Base-by-base conservation (phyloP, 1,140 invertebrate species). In the Drosophila takahashii region DNA sequence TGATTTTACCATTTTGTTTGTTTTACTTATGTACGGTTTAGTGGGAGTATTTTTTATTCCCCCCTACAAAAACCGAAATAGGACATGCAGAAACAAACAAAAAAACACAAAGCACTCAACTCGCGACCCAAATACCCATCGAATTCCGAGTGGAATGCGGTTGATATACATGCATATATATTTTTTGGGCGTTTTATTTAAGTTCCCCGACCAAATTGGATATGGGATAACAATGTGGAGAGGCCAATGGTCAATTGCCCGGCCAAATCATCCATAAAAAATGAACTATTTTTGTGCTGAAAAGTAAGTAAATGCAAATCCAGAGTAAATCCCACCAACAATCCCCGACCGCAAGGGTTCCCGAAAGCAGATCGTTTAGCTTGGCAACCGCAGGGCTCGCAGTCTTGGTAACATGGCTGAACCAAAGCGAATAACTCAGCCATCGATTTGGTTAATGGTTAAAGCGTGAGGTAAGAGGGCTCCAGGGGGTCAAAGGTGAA, bases 401-500 rank as follows among this genome's bases (percentile, higher is more conserved):
- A 69, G 73, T 62, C 73, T 60, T 52, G 48, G 51, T 37, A 59
- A 47, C 66, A 57, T 18, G 27, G 27, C 47, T 73, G 67, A 58
- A 79, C 61, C 37, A 9, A 7, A 15, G 39, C 7, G 54, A 70
- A 50, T 75, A 54, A 58, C 41, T 57, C 78, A 65, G 34, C 32
- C 66, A 73, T 77, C 72, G 59, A 72, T 73, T 76, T 62, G 75
- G 75, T 60, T 75, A 71, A 83, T 75, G 69, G 77, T 44, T 22
- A 48, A 69, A 18, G 9, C 42, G 18, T 26, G 13, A 6, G 26
- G 44, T 67, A 13, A 61, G 56, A 16, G 6, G 48, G 3, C 16
- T 26, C n/a, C 11, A 11, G 4, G 18, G 13, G 9, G 22, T 47
- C 16, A 47, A n/a, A 27, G 18, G 42, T 26, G 11, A 45, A 26